Evolutionary conservation across 2,113 vertebrate genomes (phyloP).

Genomic region (Mesoclemmys tuberculata): DNA sequence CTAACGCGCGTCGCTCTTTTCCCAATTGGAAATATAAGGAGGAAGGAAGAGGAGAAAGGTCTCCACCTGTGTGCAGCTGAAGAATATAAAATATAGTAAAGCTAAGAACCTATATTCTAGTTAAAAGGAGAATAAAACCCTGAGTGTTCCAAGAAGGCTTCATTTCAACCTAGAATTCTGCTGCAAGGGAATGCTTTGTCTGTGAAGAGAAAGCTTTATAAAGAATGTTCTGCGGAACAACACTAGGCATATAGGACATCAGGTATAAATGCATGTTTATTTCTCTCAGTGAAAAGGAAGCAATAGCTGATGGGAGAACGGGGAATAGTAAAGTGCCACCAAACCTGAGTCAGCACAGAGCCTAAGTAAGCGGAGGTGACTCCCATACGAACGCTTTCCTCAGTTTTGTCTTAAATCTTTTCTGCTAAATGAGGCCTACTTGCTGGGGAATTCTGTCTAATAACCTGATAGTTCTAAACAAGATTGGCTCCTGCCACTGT

Average conservation of each 20-base stretch:
- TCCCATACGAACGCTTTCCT: not conserved
- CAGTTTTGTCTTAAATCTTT: not conserved
- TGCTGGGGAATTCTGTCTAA: fast-evolving
- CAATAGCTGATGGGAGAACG: not conserved
- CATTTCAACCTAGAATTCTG: not conserved
- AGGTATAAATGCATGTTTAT: not conserved
- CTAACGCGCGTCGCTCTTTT: constrained; percentile 4
- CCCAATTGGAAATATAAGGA: constrained; percentile 31
- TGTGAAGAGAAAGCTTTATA: not conserved
- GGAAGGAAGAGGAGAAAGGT: constrained; percentile 46
- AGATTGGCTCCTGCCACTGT: not conserved
- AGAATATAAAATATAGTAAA: not conserved
- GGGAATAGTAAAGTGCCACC: fast-evolving
- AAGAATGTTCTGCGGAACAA: not conserved
- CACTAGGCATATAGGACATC: fast-evolving
- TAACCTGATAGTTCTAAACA: fast-evolving
- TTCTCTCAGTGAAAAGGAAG: not conserved
- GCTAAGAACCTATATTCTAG: not conserved
- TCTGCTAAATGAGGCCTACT: fast-evolving
- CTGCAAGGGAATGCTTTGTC: not conserved
- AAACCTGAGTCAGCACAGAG: not conserved
- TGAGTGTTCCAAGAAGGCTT: not conserved
- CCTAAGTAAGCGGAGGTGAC: fast-evolving
- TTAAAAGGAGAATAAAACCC: not conserved
- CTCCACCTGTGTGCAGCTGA: not conserved